Conservation (phyloP, 2,888 invertebrate species). For the Celastrina argiolus region DNA sequence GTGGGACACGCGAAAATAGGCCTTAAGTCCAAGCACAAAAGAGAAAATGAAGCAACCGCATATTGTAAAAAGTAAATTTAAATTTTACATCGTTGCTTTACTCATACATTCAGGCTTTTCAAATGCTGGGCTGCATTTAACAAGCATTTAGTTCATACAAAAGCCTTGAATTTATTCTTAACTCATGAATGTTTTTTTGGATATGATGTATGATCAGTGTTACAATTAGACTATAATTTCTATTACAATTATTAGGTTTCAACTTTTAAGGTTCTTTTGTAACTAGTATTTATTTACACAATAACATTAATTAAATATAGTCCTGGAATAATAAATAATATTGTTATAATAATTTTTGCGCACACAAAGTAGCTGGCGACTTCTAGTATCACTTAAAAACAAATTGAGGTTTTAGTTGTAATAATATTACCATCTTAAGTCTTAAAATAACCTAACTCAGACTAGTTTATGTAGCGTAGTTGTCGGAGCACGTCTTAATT, state of each 20-base stretch:
- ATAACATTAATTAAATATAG: no score
- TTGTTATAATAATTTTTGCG: no score
- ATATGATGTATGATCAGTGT: neutral
- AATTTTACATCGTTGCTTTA: slow-evolving; percentile 17
- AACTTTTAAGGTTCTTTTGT: no score
- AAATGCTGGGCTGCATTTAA: slow-evolving; percentile 12
- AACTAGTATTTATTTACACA: no score
- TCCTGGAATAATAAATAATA: no score
- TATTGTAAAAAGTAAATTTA: slow-evolving; percentile 11
- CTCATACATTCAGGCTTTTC: slow-evolving; percentile 14
- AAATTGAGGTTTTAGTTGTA: no score
- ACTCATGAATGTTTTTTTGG: neutral
- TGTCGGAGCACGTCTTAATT: neutral
- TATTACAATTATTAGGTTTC: no score
- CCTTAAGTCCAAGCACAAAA: neutral
- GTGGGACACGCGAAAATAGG: neutral
- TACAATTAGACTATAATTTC: no score
- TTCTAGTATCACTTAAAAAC: no score
- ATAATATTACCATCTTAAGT: neutral
- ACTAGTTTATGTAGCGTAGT: neutral
- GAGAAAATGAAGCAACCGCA: neutral
- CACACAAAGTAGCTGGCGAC: no score
- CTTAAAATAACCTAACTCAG: neutral
- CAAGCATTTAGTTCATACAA: slow-evolving; percentile 12
- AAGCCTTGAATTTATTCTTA: neutral